Evolutionary conservation across 2,797 vertebrate species (phyloP).

Genomic region (Coendou prehensilis): DNA sequence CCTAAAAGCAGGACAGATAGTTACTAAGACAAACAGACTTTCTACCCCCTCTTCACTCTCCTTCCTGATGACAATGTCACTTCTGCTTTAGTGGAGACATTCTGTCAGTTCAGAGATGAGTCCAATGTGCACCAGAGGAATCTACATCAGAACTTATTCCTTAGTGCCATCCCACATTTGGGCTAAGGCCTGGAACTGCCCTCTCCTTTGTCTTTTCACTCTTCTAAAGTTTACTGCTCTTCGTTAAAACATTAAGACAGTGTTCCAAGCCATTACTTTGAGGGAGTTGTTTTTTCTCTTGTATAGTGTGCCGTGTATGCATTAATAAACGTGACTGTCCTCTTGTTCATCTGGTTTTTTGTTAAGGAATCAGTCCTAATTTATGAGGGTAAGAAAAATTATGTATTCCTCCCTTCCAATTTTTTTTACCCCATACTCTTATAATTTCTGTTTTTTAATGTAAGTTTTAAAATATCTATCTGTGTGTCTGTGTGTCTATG

Average conservation of each 20-base stretch:
- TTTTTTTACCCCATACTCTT: background rate
- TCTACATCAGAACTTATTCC: background rate
- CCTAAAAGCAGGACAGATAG: background rate
- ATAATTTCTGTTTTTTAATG: background rate
- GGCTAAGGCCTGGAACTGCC: background rate
- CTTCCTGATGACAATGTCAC: background rate
- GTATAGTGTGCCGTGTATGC: background rate
- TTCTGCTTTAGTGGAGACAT: background rate
- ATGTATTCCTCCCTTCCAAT: background rate
- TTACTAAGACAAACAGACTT: background rate
- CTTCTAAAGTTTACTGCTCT: background rate
- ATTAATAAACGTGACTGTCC: background rate
- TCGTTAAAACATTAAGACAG: background rate
- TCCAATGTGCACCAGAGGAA: too few species aligned
- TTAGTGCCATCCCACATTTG: background rate
- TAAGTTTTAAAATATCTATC: background rate
- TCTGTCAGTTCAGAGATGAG: background rate
- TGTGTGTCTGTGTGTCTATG: background rate
- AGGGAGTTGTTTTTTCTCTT: background rate
- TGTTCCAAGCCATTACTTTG: background rate
- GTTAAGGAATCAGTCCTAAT: background rate
- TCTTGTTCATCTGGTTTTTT: background rate
- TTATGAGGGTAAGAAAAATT: background rate
- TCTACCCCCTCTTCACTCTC: too few species aligned
- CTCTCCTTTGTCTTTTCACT: background rate